A percentile compares a stretch with the other conserved stretches of the same genome.
These are phyloP conservation scores for Allygus modestus DNA, from an alignment of 2,888 invertebrate genomes.

Conservation along the genomic window DNA sequence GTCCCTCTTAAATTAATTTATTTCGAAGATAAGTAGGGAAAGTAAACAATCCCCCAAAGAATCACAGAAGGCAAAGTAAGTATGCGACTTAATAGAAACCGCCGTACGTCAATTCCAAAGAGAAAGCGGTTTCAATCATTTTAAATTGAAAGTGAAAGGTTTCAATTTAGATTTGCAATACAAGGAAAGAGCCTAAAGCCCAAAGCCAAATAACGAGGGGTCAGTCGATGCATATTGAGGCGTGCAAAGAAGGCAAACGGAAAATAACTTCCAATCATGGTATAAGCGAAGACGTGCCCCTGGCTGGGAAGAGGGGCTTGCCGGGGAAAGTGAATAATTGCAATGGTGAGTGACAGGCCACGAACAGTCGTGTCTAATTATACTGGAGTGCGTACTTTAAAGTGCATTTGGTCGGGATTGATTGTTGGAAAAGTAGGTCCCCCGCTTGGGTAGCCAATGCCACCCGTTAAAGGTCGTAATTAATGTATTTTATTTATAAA, in stretches of 20 bases:
- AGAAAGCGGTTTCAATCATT: slow-evolving; percentile 20
- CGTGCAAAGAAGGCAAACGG: background rate
- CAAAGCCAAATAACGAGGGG: slow-evolving; percentile 28
- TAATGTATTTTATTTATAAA: too few relatives aligned
- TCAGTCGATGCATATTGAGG: slow-evolving; percentile 12
- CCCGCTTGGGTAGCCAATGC: background rate
- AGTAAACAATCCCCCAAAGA: background rate
- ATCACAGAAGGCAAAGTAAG: background rate
- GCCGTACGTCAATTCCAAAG: background rate
- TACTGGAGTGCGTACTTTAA: background rate
- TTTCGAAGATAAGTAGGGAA: too few relatives aligned
- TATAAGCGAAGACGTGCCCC: background rate
- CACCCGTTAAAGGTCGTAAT: too few relatives aligned
- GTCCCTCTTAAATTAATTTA: too few relatives aligned
- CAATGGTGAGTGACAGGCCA: slow-evolving; percentile 12
- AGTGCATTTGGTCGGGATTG: background rate
- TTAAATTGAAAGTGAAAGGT: slow-evolving; percentile 43
- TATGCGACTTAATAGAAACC: background rate
- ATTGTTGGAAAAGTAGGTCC: slow-evolving; percentile 1
- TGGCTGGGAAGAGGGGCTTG: background rate
- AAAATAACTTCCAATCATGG: slow-evolving; percentile 23
- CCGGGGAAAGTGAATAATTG: background rate
- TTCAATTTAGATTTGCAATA: slow-evolving; percentile 36
- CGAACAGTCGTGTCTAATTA: slow-evolving; percentile 48
- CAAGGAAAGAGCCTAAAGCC: slow-evolving; percentile 39